Evolutionary conservation across 2,888 invertebrate species (phyloP).

Genomic region (Galeopsomyia nigrocyanea): DNA sequence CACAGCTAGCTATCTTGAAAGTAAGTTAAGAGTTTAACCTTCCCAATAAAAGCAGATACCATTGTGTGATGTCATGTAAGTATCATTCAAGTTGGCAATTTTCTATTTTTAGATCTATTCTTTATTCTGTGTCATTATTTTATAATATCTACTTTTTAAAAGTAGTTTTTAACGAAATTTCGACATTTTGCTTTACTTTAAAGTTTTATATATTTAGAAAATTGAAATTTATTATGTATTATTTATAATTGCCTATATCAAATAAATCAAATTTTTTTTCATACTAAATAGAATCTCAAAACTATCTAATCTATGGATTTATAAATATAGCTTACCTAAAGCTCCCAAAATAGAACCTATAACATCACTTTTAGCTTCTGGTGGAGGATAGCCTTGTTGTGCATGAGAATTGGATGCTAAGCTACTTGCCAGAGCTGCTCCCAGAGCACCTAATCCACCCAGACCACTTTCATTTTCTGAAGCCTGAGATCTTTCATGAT

Average conservation of each 20-base stretch:
- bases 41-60: conserved; percentile 47
- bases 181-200: neutral
- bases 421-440: conserved; percentile 63
- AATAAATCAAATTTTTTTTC: conserved; percentile 7
- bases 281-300: neutral
- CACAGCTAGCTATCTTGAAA: too few species aligned
- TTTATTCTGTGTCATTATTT: neutral
- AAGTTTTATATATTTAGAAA: neutral
- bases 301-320: conserved; percentile 2
- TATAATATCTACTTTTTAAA: conserved; percentile 7
- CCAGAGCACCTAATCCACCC: conserved; percentile 62
- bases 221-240: neutral
- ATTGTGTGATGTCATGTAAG: conserved; percentile 50
- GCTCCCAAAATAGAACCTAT: conserved; percentile 65
- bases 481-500: conserved; percentile 60
- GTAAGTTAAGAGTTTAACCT: conserved; percentile 35
- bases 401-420: conserved; percentile 61
- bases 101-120: conserved; percentile 10
- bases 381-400: conserved; percentile 61
- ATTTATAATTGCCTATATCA: too few species aligned
- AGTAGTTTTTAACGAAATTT: neutral
- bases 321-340: conserved; percentile 56
- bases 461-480: conserved; percentile 58
- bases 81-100: conserved; percentile 22
- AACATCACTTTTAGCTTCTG: conserved; percentile 57